phyloP scores from a whole-genome alignment of 92 coral and sea anemone species.

The Paragorgia papillata region DNA sequence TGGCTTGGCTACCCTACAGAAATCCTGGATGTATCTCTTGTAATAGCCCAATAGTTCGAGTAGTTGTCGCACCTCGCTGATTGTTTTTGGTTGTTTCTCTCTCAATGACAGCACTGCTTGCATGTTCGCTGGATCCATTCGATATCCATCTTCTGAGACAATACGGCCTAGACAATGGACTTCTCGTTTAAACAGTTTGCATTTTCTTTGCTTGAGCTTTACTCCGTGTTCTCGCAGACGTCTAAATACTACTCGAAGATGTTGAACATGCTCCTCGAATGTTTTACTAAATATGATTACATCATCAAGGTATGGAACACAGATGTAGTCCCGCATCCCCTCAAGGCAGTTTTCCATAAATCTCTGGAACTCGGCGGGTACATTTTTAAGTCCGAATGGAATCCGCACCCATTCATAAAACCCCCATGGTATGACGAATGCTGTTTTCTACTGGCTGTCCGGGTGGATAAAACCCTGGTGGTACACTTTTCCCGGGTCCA shows the following conservation, averaged over 20 bases:
- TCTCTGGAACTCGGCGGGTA: slow-evolving; percentile 24
- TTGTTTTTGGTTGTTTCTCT: too few species aligned
- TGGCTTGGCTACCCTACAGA: slow-evolving; percentile 4
- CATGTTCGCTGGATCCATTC: background rate
- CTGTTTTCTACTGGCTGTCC: slow-evolving; percentile 25
- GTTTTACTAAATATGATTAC: background rate
- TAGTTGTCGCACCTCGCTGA: background rate
- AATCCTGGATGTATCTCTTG: slow-evolving; percentile 6
- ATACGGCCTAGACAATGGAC: background rate
- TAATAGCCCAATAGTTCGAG: slow-evolving; percentile 8
- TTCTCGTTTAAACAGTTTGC: background rate
- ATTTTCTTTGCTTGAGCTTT: background rate
- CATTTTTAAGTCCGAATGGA: slow-evolving; percentile 54
- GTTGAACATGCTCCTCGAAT: background rate
- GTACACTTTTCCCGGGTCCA: slow-evolving; percentile 52
- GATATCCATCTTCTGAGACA: background rate
- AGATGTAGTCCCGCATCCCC: too few species aligned
- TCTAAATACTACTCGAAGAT: too few species aligned
- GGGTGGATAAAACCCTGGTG: slow-evolving; percentile 50
- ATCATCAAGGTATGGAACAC: too few species aligned
- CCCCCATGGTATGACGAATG: slow-evolving; percentile 56
- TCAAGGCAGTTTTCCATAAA: background rate
- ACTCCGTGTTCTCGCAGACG: background rate
- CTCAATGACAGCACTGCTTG: background rate
- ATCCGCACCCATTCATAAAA: too few species aligned